Conservation (phyloP, 2,113 vertebrate species). For the Crotalus viridis region DNA sequence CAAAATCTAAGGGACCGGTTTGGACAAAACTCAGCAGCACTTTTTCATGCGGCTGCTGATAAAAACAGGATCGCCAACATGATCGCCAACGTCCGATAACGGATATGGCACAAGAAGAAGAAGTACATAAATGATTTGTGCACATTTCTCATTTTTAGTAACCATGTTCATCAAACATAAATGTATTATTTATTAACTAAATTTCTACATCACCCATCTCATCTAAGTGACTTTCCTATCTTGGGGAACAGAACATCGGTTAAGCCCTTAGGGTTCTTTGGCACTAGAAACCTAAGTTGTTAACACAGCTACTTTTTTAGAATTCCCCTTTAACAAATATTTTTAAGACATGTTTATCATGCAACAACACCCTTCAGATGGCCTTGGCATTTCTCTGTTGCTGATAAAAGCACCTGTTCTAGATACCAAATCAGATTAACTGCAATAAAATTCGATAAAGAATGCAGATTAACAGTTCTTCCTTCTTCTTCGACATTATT, state of each 20-base stretch:
- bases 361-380: background rate
- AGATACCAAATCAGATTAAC: background rate
- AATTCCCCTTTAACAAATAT: background rate
- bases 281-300: background rate
- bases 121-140: background rate
- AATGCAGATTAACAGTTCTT: background rate
- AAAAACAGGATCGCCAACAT: too few species aligned
- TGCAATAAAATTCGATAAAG: background rate
- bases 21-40: too few species aligned
- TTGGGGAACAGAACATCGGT: background rate
- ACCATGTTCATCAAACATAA: background rate
- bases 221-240: background rate
- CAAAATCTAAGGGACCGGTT: too few species aligned
- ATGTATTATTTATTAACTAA: background rate
- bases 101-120: too few species aligned
- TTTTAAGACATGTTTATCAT: background rate
- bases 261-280: background rate
- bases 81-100: too few species aligned
- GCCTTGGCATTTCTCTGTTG: background rate
- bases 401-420: constrained; percentile 1
- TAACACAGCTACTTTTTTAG: background rate
- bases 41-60: too few species aligned
- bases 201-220: background rate
- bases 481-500: background rate
- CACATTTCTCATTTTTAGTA: background rate